These are phyloP conservation scores for Rhyzopertha dominica DNA, from an alignment of 1,140 invertebrate genomes.

Conservation along the genomic window DNA sequence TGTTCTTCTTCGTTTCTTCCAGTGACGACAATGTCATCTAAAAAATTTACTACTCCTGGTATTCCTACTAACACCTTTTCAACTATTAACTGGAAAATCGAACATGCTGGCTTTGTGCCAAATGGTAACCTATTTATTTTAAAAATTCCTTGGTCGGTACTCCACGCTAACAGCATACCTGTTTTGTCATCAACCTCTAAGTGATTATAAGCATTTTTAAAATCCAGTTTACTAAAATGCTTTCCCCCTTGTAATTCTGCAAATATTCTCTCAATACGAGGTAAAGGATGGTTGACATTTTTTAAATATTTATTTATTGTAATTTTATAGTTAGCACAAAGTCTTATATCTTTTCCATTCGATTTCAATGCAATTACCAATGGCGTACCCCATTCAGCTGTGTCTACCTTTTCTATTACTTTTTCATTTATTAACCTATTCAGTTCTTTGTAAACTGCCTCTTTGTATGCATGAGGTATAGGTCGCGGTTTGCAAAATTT, in stretches of 20 bases:
- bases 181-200: conserved; percentile 33
- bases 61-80: conserved; percentile 21
- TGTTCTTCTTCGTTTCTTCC: conserved; percentile 10
- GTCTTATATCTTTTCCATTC: conserved; percentile 3
- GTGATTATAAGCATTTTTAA: conserved; percentile 33
- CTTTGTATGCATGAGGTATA: no score
- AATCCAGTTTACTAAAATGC: conserved; percentile 33
- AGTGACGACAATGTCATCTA: conserved; percentile 15
- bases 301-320: conserved; percentile 1
- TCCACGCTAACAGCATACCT: conserved; percentile 31
- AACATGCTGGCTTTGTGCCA: conserved; percentile 31
- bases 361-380: conserved; percentile 8
- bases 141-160: conserved; percentile 33
- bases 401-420: conserved; percentile 10
- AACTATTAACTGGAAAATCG: conserved; percentile 34
- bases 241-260: no score
- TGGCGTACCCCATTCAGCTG: conserved; percentile 9
- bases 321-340: conserved; percentile 7
- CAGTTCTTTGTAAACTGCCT: no score
- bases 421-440: not conserved
- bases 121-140: conserved; percentile 33
- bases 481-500: no score
- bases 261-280: not conserved
- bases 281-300: not conserved
- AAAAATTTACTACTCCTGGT: conserved; percentile 7